Conservation (phyloP, 2,113 vertebrate species). For the Ascaphus truei region DNA sequence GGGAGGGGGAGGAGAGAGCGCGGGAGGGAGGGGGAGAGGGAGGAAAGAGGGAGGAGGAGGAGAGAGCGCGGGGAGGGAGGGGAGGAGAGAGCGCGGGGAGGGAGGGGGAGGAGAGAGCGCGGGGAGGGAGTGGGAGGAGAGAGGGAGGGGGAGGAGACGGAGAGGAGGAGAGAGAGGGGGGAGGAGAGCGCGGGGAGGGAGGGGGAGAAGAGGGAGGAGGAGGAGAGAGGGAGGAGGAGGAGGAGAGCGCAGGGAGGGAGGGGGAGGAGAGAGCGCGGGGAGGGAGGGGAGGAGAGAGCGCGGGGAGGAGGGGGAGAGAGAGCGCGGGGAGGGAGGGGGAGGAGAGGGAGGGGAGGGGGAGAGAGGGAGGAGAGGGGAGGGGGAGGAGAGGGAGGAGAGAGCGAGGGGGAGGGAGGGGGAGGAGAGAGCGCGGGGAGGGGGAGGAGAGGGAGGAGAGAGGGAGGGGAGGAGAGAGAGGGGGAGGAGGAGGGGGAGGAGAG, state of each 20-base stretch:
- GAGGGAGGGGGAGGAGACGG: neutral
- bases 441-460: neutral
- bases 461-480: rapidly evolving
- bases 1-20: too few species aligned
- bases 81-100: neutral
- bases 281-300: rapidly evolving
- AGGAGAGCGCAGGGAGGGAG: neutral
- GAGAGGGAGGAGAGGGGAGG: neutral
- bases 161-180: too few species aligned
- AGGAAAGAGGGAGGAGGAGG: too few species aligned
- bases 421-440: neutral
- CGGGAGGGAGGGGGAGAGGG: too few species aligned
- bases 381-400: neutral
- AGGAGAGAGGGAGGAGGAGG: too few species aligned
- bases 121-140: neutral
- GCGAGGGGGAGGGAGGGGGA: neutral
- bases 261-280: neutral
- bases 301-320: neutral
- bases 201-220: neutral
- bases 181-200: neutral
- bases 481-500: rapidly evolving
- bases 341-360: neutral
- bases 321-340: neutral
- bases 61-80: too few species aligned
- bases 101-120: rapidly evolving